Conservation (phyloP, 2,888 invertebrate species). For the Eulithis testata region DNA sequence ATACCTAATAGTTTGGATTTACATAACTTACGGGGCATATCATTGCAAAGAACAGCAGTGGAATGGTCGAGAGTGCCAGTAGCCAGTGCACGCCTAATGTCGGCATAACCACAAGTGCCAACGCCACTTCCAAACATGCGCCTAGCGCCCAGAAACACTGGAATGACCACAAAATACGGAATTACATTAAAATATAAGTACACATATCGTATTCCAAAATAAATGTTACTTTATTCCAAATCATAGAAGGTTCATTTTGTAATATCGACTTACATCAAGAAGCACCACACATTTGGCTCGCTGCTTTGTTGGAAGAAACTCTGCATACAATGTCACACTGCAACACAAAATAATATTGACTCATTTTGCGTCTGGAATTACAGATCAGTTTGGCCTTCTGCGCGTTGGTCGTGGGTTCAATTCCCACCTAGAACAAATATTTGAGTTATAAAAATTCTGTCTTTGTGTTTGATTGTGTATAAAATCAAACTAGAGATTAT, state of each 20-base stretch:
- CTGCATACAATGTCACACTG: slow-evolving; percentile 97
- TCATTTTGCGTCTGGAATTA: no score
- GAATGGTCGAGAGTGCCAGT: slow-evolving; percentile 95
- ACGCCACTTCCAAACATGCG: slow-evolving; percentile 95
- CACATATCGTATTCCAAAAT: no score
- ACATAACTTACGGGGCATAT: slow-evolving; percentile 89
- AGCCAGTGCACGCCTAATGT: slow-evolving; percentile 96
- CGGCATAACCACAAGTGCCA: slow-evolving; percentile 96
- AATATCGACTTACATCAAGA: slow-evolving; percentile 90
- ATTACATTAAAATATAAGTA: no score
- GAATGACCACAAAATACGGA: slow-evolving; percentile 31
- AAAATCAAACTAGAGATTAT: no score
- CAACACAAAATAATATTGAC: slow-evolving; percentile 36
- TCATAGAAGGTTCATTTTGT: not conserved
- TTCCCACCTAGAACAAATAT: not conserved
- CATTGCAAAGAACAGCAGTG: slow-evolving; percentile 92
- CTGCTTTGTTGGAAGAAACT: slow-evolving; percentile 97
- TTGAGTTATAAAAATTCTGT: not conserved
- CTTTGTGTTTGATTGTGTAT: no score
- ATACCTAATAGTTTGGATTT: no score
- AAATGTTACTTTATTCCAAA: not conserved
- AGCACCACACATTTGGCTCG: slow-evolving; percentile 97
- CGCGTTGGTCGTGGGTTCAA: no score
- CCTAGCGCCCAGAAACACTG: slow-evolving; percentile 98
- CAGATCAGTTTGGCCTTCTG: no score